These are phyloP conservation scores for Drosophila subobscura DNA, from an alignment of 1,140 invertebrate genomes.

Conservation along the genomic window DNA sequence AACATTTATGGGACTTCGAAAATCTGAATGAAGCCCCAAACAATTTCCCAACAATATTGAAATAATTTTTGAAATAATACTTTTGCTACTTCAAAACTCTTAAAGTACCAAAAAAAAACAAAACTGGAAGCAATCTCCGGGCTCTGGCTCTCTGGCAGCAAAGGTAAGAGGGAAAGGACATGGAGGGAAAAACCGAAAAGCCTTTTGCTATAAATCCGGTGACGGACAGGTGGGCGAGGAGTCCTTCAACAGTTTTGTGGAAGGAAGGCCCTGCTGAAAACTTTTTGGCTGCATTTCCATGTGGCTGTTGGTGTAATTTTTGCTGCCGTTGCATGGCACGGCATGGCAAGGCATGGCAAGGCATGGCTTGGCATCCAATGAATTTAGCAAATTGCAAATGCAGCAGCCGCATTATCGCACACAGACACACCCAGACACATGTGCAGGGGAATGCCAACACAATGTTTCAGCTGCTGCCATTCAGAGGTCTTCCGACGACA, in stretches of 20 bases:
- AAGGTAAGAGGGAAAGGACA: background rate
- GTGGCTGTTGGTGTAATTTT: conserved; percentile 24
- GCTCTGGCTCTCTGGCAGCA: background rate
- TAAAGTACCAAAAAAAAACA: conserved; percentile 29
- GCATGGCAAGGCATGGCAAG: conserved; percentile 3
- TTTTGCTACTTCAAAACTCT: conserved; percentile 32
- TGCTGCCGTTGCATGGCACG: conserved; percentile 34
- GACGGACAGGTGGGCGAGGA: conserved; percentile 43
- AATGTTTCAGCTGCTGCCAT: conserved; percentile 39
- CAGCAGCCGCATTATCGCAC: conserved; percentile 56
- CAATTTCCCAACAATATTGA: conserved; percentile 16
- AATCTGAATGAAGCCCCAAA: background rate
- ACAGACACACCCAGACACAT: conserved; percentile 16
- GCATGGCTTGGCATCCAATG: background rate
- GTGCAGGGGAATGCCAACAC: conserved; percentile 18
- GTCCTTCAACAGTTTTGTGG: conserved; percentile 17
- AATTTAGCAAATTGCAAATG: conserved; percentile 72
- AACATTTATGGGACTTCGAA: conserved; percentile 36
- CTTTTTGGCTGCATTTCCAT: conserved; percentile 23
- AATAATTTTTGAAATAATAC: conserved; percentile 22
- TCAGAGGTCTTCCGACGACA: conserved; percentile 42
- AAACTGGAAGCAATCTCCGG: conserved; percentile 16
- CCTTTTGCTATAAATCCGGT: conserved; percentile 41
- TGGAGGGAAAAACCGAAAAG: conserved; percentile 7
- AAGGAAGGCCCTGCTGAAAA: conserved; percentile 22